Evolutionary conservation across 2,888 invertebrate genomes (phyloP).

Genomic region (Dryobota labecula): DNA sequence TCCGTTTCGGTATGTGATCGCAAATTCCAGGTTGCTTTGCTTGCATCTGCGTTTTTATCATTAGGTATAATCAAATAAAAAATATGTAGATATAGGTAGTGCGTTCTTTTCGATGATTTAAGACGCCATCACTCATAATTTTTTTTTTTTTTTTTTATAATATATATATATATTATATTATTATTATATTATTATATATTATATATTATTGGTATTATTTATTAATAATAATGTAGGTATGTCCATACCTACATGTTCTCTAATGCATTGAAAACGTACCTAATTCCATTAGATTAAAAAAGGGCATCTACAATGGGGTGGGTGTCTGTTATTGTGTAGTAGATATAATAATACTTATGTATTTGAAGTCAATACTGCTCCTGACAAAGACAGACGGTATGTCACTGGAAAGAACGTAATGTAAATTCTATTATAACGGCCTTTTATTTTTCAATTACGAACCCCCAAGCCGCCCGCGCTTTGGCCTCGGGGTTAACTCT

Average conservation of each 20-base stretch:
- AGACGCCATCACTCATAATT: no score
- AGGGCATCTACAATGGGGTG: conserved; percentile 63
- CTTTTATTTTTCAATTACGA: conserved; percentile 91
- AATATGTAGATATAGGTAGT: neutral
- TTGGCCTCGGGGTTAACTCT: conserved; percentile 86
- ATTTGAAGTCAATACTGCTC: conserved; percentile 81
- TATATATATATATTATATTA: no score
- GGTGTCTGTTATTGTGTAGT: conserved; percentile 71
- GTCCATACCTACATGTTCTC: neutral
- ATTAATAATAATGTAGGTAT: neutral
- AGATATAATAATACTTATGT: conserved; percentile 61
- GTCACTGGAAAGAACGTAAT: conserved; percentile 89
- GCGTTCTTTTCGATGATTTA: neutral
- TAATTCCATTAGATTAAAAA: conserved; percentile 25
- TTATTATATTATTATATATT: no score
- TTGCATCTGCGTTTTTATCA: conserved; percentile 37
- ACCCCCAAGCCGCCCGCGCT: conserved; percentile 76
- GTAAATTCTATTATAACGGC: conserved; percentile 90
- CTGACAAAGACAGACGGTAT: conserved; percentile 87
- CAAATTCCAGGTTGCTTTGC: conserved; percentile 61
- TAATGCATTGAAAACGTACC: neutral
- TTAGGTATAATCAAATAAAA: neutral
- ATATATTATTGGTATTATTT: no score
- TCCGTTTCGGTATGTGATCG: conserved; percentile 73
- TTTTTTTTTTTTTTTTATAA: no score